Evolutionary conservation across 2,113 vertebrate species (phyloP), one percentile per base, ranked within the genome.

Genomic region (Pteronura brasiliensis): DNA sequence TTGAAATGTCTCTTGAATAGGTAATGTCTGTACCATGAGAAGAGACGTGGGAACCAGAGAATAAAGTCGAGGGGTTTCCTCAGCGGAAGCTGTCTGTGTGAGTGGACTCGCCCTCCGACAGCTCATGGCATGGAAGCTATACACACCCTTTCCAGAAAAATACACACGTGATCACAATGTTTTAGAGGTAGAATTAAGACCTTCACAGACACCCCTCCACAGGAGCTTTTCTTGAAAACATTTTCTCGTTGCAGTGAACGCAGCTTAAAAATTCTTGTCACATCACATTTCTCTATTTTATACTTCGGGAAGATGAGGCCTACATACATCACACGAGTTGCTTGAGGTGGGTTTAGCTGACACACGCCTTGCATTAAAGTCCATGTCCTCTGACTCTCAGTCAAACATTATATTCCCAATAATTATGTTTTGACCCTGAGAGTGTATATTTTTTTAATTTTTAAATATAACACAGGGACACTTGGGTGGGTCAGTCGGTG

Each of bases 201-300:
- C 55, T 92, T 92, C 47, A 13, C 4, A 67, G 63, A 80, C 7
- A 89, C 17, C 52, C 29, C 7, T 76, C 55, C 87, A 90, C 55
- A 95, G 81, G 84, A 90, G 23, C 29, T 47, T 69, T 21, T 52
- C 47, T 74, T 96, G 14, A 95, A 83, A 93, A 86, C 74, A 49
- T 61, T 74, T 65, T 47, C 47, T 57, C n/a, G 10, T 59, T 15
- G 59, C 36, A 74, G 14, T 87, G 21, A 96, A 61, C 10, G 3
- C 20, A 21, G 3, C 29, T 79, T 94, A 63, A 96, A 92, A 79
- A 52, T 65, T 87, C 44, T 85, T 76, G 20, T 31, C 95, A 90
- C 57, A 55, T 96, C 80, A 95, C 2, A 84, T 79, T 95, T 95
- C 29, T 93, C 76, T 89, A 49, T 82, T 52, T 92, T 93, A 47